phyloP scores from a whole-genome alignment of 1,140 invertebrate species.

The Bradynema listronoti region DNA sequence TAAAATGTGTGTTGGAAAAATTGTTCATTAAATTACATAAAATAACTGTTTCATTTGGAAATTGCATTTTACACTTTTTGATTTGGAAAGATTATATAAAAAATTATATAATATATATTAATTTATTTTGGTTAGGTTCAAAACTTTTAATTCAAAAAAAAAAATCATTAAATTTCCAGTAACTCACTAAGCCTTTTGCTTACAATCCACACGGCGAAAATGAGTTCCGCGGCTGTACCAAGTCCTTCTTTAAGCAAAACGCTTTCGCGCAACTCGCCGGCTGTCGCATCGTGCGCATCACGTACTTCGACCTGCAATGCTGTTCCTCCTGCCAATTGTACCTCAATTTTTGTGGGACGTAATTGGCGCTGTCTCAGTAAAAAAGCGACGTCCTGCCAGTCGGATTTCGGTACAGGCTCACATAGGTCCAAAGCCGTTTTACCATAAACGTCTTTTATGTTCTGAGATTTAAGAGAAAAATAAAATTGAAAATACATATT shows the following conservation, averaged over 20 bases:
- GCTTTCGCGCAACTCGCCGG: conserved; percentile 38
- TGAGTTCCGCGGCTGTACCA: conserved; percentile 13
- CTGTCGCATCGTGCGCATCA: conserved; percentile 28
- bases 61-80: too few relatives aligned
- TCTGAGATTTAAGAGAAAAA: too few relatives aligned
- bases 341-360: conserved; percentile 37
- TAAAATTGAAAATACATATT: too few relatives aligned
- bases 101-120: not conserved
- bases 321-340: conserved; percentile 35
- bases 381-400: conserved; percentile 43
- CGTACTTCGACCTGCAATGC: conserved; percentile 35
- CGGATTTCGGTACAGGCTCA: conserved; percentile 39
- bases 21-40: too few relatives aligned
- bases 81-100: not conserved
- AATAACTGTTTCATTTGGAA: too few relatives aligned
- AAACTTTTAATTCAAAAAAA: not conserved
- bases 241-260: conserved; percentile 37
- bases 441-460: conserved; percentile 43
- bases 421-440: conserved; percentile 47
- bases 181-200: conserved; percentile 43
- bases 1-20: conserved; percentile 17
- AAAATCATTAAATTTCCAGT: conserved; percentile 19
- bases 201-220: conserved; percentile 49
- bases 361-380: conserved; percentile 23
- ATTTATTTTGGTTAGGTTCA: not conserved